Evolutionary conservation across 2,113 vertebrate species (phyloP), one percentile per base, ranked within the genome.

Genomic region (Atherinomorus stipes): DNA sequence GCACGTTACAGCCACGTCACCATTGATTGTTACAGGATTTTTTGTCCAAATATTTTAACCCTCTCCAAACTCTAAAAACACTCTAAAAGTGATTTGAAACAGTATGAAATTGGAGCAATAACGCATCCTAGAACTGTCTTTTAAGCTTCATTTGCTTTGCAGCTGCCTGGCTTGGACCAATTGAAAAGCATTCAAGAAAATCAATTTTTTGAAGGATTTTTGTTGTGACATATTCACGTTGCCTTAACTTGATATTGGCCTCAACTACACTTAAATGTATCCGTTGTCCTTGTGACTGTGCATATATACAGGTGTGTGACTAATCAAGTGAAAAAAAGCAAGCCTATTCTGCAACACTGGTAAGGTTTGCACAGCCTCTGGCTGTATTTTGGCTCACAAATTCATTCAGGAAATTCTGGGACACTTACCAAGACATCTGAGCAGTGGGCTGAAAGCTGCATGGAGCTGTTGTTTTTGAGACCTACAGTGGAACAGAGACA

Each of bases 401-500:
- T 53, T 54, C 64, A 61, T 82, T 25, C 54, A 40, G 45, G 34
- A 42, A 28, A 64, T 67, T 25, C n/a, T 57, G 44, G 21, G 23
- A 68, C 64, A 67, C 51, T 26, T 45, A 37, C 26, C 21, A 44
- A 37, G 44, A 70, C 50, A 83, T 57, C 54, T 70, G 26, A 71
- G 7, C 22, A 64, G 12, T 15, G 42, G 50, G n/a, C 42, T 56
- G 31, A 62, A 42, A n/a, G 62, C 22, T 26, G 11, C 52, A 28
- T 49, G 40, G 44, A 70, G 40, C 58, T 11, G 26, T 38, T 75
- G 57, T 60, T 62, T 50, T 34, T 34, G 28, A 53, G 40, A 63
- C 58, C 70, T 57, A 59, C 62, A 84, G 57, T 66, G 22, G 51
- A 71, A 73, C n/a, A 42, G 65, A 81, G 3, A 16, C 62, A 12